Base-by-base conservation (phyloP, 2,888 invertebrate genomes). In the Pollenia labialis region DNA sequence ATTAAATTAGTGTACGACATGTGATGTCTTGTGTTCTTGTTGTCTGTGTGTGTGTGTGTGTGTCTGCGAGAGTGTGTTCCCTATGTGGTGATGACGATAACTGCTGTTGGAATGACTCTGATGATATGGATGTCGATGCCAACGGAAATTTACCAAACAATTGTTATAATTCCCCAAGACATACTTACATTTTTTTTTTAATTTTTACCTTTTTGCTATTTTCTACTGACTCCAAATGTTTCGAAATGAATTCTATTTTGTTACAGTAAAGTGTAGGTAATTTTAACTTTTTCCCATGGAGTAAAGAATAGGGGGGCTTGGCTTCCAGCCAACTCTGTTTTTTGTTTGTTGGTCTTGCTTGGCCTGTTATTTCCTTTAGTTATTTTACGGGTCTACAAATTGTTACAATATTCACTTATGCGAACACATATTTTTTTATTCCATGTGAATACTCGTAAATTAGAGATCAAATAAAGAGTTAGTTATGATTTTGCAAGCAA, bases 101-200 rank as follows among this genome's bases (percentile, higher is more conserved):
- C 69, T 62, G 72, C 46, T 72, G 72, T n/a, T 69, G 23, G 42
- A 60, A 46, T 62, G 62, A 62, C 23, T 71, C 60, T 79, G 72
- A 74, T n/a, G 56, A 54, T 83, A 64, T 50, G 46, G 66, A 60
- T 58, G 77, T 44, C 14, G 80, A 75, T 85, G 87, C 82, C 87
- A 87, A 83, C 85, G 85, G 82, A 87, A 87, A 85, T 82, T 87
- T 87, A 85, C 66, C 85, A 72, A 87, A 72, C 87, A 85, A 87
- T 87, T 83, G 86, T 81, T 83, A 82, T 76, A 83, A 86, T 83
- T 81, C 84, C 86, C 81, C 66, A 84, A 84, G 86, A 87, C 83
- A 72, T 60, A 72, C 18, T 76, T 76, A 52, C 46, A 32, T 32
- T 32, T 32, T 32, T 32, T 32, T 56, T 66, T 71, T 72, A 58